Evolutionary conservation across 1,140 invertebrate species (phyloP), one percentile per base, ranked within the genome.

Genomic region (Macrocentrus cingulum): DNA sequence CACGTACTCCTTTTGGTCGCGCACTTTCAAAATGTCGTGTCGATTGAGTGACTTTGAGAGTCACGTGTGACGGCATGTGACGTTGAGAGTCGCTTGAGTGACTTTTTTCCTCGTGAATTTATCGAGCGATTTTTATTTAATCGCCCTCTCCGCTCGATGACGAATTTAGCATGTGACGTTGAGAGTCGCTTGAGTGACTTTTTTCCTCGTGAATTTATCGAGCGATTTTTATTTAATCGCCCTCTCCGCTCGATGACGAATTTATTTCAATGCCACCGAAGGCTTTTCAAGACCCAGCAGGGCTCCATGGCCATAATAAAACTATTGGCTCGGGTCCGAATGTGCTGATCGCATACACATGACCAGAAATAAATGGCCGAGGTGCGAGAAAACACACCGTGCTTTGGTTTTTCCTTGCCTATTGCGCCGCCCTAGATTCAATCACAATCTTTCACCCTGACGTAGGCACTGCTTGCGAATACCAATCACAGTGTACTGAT

Each of bases 341-440:
- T 56, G 29, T 56, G 45, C 44, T 37, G 54, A 39, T 48, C 32
- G 54, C 54, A 56, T 56, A 56, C 54, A 56, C 54, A 56, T 20
- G 54, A 56, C 56, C 56, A 37, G 41, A 49, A 58, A 51, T 56
- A 52, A 41, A 41, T 41, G 37, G 48, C 18, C 29, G 36, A 15
- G 36, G n/a, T 9, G 15, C 16, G 19, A 52, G 37, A 41, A 23
- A 41, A 44, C 8, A 44, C 3, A 18, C 9, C 5, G 9, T 39
- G 37, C 5, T n/a, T 6, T 15, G 37, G 37, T n/a, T 41, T 49
- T 42, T 41, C 20, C 29, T 51, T 51, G 20, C 8, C 45, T 51
- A 13, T 15, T 58, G 18, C 46, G 56, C 44, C 56, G 36, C n/a
- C 20, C 46, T 22, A 51, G 34, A 58, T 58, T 58, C 56, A 58